Evolutionary conservation across 2,797 vertebrate genomes (phyloP), one percentile per base, ranked within the genome.

Genomic region (Halcyon chelicuti): DNA sequence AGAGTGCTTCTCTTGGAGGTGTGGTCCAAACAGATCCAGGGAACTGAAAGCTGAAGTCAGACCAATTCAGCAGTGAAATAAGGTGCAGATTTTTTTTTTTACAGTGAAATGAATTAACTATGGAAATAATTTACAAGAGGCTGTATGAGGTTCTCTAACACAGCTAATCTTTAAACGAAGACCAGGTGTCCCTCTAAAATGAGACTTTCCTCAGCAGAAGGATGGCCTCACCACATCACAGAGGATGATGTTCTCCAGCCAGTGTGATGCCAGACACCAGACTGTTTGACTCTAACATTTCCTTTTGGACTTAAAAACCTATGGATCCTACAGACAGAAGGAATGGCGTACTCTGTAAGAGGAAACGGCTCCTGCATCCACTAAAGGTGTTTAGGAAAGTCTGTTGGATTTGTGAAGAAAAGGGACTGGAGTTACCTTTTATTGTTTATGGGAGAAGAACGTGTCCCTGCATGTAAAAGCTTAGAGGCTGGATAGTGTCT

Each of bases 61-160:
- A 68, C 12, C 39, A 80, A 68, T 83, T 93, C 57, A 84, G n/a
- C 0, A 1, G 81, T 42, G 58, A 94, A 94, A 86, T 86, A 96
- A 86, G 86, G 76, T 92, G 65, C 33, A 90, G 81, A 88, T 71
- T 94, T 86, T 88, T 91, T 86, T 90, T 73, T 72, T 93, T 91
- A 89, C 63, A 78, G 42, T 68, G 46, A 83, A 78, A 67, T 61
- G 14, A 91, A 94, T 87, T 90, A 95, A 94, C 91, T 91, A 91
- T 72, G 80, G 79, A 88, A 92, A 91, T 86, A 74, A 90, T 65
- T 97, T 94, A 83, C n/a, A 85, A 74, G 68, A 54, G 58, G 18
- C 35, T 77, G 57, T 68, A 25, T 21, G 77, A 42, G 7, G 4
- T 72, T 94, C 39, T 80, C 37, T 71, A 47, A 86, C 65, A 58